Evolutionary conservation across 2,888 invertebrate genomes (phyloP).

Genomic region (Meandrusa payeni): DNA sequence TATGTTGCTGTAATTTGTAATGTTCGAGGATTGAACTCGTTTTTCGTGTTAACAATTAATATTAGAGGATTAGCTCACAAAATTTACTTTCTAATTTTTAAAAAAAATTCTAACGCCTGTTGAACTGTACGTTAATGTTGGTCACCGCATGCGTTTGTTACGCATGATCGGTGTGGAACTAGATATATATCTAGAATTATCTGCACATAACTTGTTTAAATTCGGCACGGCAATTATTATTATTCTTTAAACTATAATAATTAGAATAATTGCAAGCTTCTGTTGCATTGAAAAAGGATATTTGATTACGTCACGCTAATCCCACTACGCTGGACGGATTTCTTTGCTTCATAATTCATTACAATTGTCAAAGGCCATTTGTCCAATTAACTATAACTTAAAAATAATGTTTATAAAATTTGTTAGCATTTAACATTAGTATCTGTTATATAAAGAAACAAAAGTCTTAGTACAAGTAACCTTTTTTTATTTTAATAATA

Average conservation of each 20-base stretch:
- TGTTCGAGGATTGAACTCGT: conserved; percentile 11
- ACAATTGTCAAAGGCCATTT: too few relatives aligned
- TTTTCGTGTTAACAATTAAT: conserved; percentile 14
- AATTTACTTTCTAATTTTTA: not conserved
- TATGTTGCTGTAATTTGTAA: conserved; percentile 22
- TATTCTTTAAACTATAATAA: not conserved
- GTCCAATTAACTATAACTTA: too few relatives aligned
- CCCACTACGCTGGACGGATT: too few relatives aligned
- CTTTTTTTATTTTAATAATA: too few relatives aligned
- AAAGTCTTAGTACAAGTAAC: too few relatives aligned
- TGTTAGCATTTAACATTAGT: too few relatives aligned
- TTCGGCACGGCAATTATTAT: conserved; percentile 1
- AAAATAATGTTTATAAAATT: too few relatives aligned
- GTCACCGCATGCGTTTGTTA: conserved; percentile 12
- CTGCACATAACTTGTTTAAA: conserved; percentile 2
- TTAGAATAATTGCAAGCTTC: not conserved
- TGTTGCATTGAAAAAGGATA: not conserved
- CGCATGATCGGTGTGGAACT: conserved; percentile 4
- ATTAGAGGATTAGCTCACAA: conserved; percentile 5
- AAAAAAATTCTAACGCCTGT: not conserved
- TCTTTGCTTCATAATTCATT: too few relatives aligned
- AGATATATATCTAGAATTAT: not conserved
- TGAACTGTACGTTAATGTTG: not conserved
- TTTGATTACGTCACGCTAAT: too few relatives aligned
- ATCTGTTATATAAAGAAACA: too few relatives aligned